Evolutionary conservation across 2,797 vertebrate genomes (phyloP), one percentile per base, ranked within the genome.

Genomic region (Manis javanica): DNA sequence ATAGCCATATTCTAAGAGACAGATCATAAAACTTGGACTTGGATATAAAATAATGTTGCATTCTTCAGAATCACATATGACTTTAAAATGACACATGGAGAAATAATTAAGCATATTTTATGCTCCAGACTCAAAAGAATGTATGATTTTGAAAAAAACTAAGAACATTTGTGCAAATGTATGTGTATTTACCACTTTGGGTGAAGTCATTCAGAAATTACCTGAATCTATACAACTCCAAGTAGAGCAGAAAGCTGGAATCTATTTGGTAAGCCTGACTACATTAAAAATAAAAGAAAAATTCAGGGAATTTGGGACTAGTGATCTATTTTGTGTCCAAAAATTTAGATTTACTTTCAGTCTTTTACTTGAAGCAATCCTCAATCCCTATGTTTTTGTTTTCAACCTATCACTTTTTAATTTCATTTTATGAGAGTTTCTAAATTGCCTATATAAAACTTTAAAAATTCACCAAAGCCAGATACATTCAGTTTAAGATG

Each of bases 41-140:
- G 46, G 55, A 61, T 93, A 71, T 90, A 90, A 96, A 95, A 94
- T 83, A 64, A 83, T 19, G 31, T 75, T 86, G 51, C 39, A 53
- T 88, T 94, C 92, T 96, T 97, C 59, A 94, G 90, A 97, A 86
- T 94, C 68, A 78, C 19, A 23, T 87, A 53, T 49, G 83, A 90
- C 69, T 95, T 95, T 42, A 59, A 90, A 96, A 96, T 88, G 68
- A 90, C 79, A 92, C 77, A 42, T n/a, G 37, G 77, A 87, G 12
- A 96, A 89, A 96, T 88, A 96, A 88, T 64, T 42, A 95, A 95
- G 91, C 19, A 84, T 91, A 93, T 89, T 86, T 87, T 71, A 72
- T 78, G 69, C 14, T 77, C 69, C 29, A 94, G 81, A 77, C 89
- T 84, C 72, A 57, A 94, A 88, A 84, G 8, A 78, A 66, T 84